Percentiles rank a stretch among this genome's conserved stretches.
Conservation (phyloP, 2,888 invertebrate species). For the Acrobasis suavella region DNA sequence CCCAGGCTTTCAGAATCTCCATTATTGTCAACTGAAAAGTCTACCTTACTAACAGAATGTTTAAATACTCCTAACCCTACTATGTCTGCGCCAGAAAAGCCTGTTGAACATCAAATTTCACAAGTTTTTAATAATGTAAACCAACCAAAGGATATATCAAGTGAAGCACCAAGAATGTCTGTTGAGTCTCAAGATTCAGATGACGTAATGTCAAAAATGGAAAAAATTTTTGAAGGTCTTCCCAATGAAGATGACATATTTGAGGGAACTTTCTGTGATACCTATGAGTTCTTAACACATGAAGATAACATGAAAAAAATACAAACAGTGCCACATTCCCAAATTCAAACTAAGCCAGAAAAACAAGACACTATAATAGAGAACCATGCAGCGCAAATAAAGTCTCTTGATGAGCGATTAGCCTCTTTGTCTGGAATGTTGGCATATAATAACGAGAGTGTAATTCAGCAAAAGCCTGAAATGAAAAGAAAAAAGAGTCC, state of each 20-base stretch:
- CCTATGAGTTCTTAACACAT: conserved; percentile 38
- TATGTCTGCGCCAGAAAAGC: neutral
- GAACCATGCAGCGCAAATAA: conserved; percentile 55
- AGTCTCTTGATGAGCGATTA: conserved; percentile 64
- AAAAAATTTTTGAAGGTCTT: conserved; percentile 70
- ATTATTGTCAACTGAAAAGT: conserved; percentile 28
- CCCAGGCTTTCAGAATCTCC: conserved; percentile 43
- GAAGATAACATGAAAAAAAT: conserved; percentile 40
- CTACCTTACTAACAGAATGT: neutral
- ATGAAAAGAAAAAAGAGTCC: conserved; percentile 43
- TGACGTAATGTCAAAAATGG: conserved; percentile 67
- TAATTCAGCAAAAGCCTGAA: conserved; percentile 38
- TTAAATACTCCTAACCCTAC: neutral
- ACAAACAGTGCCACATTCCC: conserved; percentile 33
- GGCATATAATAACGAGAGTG: conserved; percentile 42
- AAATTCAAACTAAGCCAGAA: conserved; percentile 24
- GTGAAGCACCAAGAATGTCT: conserved; percentile 36
- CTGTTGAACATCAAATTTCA: conserved; percentile 20
- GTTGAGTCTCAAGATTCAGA: conserved; percentile 58
- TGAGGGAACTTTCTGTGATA: conserved; percentile 56
- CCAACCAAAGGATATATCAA: conserved; percentile 30
- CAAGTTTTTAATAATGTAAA: conserved; percentile 26
- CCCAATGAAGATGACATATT: conserved; percentile 72
- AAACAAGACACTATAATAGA: conserved; percentile 46
- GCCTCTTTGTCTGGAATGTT: conserved; percentile 57